These are phyloP conservation scores for Hydrotaea diabolus DNA, from an alignment of 2,888 invertebrate genomes.

Conservation along the genomic window DNA sequence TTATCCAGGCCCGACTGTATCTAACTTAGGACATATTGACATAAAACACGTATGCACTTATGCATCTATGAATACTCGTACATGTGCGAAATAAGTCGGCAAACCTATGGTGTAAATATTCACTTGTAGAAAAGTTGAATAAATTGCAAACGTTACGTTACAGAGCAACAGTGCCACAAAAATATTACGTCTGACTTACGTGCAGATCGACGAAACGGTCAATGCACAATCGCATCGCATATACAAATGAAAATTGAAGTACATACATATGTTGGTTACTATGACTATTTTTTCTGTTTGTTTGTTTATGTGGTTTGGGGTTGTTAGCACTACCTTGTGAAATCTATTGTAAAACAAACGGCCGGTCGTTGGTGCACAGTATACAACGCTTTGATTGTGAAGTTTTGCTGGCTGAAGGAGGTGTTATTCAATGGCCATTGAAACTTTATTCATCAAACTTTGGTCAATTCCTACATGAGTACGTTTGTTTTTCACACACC, in stretches of 20 bases:
- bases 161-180: neutral
- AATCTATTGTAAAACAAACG: neutral
- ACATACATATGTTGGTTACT: neutral
- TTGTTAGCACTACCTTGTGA: neutral
- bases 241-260: neutral
- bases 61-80: neutral
- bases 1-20: neutral
- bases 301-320: neutral
- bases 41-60: neutral
- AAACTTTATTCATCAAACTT: neutral
- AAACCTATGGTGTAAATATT: too few species aligned
- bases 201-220: too few species aligned
- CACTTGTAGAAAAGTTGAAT: slow-evolving; percentile 1
- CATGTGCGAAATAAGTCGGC: neutral
- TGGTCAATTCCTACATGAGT: neutral
- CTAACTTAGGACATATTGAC: slow-evolving; percentile 11
- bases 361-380: neutral
- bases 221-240: neutral
- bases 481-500: neutral
- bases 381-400: too few species aligned
- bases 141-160: neutral
- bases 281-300: neutral
- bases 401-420: neutral
- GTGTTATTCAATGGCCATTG: neutral
- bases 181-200: neutral